These are phyloP conservation scores for Callopanchax toddi DNA, from an alignment of 2,113 vertebrate genomes.

Conservation along the genomic window DNA sequence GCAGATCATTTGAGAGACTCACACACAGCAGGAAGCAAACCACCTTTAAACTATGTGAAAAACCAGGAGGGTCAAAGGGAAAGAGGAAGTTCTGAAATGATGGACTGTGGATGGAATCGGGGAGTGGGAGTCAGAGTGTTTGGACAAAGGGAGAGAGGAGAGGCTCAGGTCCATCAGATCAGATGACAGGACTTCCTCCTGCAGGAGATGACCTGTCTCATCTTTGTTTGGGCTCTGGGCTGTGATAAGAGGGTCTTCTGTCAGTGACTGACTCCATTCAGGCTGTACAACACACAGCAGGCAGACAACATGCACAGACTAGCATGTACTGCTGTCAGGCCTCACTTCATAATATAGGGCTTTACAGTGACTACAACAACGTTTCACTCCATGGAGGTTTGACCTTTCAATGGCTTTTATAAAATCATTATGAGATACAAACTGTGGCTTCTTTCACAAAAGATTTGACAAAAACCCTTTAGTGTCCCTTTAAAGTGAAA, in stretches of 20 bases:
- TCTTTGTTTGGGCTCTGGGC: constrained; percentile 30
- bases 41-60: no score
- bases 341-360: constrained; percentile 24
- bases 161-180: constrained; percentile 43
- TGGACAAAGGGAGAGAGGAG: constrained; percentile 27
- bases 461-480: no score
- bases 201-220: constrained; percentile 62
- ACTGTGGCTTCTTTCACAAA: no score
- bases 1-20: no score
- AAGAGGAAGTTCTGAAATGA: no score
- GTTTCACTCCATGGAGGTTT: background rate
- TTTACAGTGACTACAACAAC: background rate
- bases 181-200: constrained; percentile 62
- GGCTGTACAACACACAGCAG: constrained; percentile 25
- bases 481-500: no score
- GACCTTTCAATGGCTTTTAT: no score
- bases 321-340: constrained; percentile 23
- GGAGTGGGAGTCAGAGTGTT: background rate
- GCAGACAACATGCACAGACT: constrained; percentile 48
- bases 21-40: no score
- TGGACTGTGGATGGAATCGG: no score
- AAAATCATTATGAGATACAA: no score
- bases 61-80: no score
- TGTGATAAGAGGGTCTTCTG: constrained; percentile 39
- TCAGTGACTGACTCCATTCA: constrained; percentile 33